Percentiles rank a stretch among this genome's conserved stretches.
phyloP scores from a whole-genome alignment of 2,113 vertebrate genomes.

The Mesocricetus auratus region DNA sequence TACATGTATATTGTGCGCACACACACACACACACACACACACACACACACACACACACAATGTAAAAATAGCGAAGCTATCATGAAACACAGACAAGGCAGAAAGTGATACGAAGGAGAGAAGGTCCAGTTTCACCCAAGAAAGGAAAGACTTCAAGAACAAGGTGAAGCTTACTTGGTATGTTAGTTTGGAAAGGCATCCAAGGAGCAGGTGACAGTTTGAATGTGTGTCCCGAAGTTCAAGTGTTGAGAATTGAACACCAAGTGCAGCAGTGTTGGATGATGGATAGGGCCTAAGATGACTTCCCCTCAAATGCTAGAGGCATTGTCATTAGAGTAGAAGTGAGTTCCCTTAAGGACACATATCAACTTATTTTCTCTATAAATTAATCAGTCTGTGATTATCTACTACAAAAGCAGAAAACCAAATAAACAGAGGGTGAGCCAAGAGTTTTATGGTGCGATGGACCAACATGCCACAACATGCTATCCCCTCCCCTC shows the following conservation, averaged over 20 bases:
- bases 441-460: background rate
- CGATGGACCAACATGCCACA: too few relatives aligned
- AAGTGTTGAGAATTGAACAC: background rate
- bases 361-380: background rate
- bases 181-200: background rate
- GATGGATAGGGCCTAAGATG: background rate
- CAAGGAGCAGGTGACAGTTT: background rate
- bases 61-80: background rate
- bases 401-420: background rate
- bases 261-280: background rate
- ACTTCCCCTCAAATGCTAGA: background rate
- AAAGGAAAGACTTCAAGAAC: background rate
- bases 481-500: too few relatives aligned
- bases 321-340: background rate
- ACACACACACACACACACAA: background rate
- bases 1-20: background rate
- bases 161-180: background rate
- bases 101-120: background rate
- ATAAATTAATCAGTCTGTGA: background rate
- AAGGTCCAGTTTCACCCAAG: background rate
- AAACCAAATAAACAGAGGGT: background rate
- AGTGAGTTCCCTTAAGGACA: background rate
- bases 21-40: background rate
- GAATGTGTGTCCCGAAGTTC: background rate
- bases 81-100: background rate